phyloP scores from a whole-genome alignment of 2,797 vertebrate genomes.

The Phrynocephalus guinanensis region DNA sequence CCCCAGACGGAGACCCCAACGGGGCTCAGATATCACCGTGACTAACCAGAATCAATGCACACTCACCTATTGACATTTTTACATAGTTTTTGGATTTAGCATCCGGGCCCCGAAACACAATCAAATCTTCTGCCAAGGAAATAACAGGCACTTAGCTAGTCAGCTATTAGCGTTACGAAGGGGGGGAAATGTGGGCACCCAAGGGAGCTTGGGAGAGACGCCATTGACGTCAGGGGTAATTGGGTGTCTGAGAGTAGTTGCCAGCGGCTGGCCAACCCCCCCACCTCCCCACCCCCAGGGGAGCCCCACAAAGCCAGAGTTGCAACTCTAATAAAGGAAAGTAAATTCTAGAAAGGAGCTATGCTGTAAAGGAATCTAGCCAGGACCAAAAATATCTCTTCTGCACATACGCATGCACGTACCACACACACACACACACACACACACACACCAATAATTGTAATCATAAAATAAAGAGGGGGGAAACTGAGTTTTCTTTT shows the following conservation, averaged over 20 bases:
- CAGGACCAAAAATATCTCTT: slow-evolving; percentile 80
- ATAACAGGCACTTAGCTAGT: slow-evolving; percentile 98
- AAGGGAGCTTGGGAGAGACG: slow-evolving; percentile 93
- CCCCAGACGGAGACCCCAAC: slow-evolving; percentile 83
- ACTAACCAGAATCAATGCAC: slow-evolving; percentile 87
- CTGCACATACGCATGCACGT: too few species aligned
- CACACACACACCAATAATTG: slow-evolving; percentile 48
- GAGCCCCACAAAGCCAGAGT: slow-evolving; percentile 80
- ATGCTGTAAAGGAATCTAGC: slow-evolving; percentile 79
- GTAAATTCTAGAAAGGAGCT: slow-evolving; percentile 86
- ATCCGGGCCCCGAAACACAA: slow-evolving; percentile 84
- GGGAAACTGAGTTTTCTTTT: slow-evolving; percentile 56
- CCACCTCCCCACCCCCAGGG: slow-evolving; percentile 77
- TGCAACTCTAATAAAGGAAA: slow-evolving; percentile 92
- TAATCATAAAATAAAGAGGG: slow-evolving; percentile 67
- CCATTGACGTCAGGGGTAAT: slow-evolving; percentile 96
- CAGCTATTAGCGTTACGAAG: slow-evolving; percentile 99
- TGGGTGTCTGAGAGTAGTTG: slow-evolving; percentile 93
- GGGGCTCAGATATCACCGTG: slow-evolving; percentile 87
- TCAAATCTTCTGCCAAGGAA: slow-evolving; percentile 90
- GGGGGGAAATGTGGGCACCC: slow-evolving; percentile 91
- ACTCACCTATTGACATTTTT: slow-evolving; percentile 89
- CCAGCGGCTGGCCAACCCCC: slow-evolving; percentile 88
- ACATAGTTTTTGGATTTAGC: slow-evolving; percentile 89
- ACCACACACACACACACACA: slow-evolving; percentile 14